Evolutionary conservation across 2,888 invertebrate species (phyloP), one percentile per base, ranked within the genome.

Genomic region (Leistus spinibarbis): DNA sequence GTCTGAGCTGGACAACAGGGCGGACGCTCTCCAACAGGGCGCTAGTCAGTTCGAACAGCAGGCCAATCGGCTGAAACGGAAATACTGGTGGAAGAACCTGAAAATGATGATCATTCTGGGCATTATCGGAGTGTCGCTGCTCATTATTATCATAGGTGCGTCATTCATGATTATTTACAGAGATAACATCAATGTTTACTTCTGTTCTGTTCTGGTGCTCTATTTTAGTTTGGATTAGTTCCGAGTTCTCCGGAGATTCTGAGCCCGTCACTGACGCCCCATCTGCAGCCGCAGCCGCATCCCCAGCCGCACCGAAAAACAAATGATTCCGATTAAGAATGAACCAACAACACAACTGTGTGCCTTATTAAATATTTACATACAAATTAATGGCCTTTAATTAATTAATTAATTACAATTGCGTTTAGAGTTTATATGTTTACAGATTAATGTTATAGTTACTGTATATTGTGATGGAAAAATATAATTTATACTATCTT

Each of bases 31-130:
- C 75, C 96, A 97, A 83, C 94, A 96, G 84, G 96, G 96, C 60
- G 97, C 97, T 69, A 97, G 97, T 82, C 96, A 98, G 83, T 98
- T 98, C 85, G 98, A 98, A 85, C 97, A 97, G 82, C 96, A 97
- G 85, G 97, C 98, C 76, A 97, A 97, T 82, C 97, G 97, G 88
- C 89, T 98, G 85, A 98, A 98, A 88, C 91, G 96, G 84, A 98
- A 98, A 88, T 97, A 95, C 85, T 98, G 98, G 98, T 92, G 97
- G 91, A 96, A 98, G 87, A 98, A 98, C 87, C 89, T 97, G 83
- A 98, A 98, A 91, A 95, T 95, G 95, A 95, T 95, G 95, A 94
- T 95, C 82, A 94, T 95, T 82, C 92, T 95, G 89, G 95, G 95
- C 76, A 90, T 94, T 76, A 95, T 95, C 85, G 94, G 92, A 77